Conservation (phyloP, 1,140 invertebrate genomes). For the Macrotrachela quadricornifera region DNA sequence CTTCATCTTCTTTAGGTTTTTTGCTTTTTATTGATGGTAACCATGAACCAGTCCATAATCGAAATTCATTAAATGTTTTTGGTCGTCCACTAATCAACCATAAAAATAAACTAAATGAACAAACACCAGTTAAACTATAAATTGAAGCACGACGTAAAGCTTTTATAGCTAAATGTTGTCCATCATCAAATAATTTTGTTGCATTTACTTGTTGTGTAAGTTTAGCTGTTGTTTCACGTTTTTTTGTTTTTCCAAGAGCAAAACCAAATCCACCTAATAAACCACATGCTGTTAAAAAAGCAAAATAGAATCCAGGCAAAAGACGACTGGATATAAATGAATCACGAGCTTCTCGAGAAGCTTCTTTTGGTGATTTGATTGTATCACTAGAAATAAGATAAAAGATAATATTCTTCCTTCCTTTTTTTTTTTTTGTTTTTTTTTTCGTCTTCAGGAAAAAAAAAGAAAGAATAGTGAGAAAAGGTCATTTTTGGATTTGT, state of each 20-base stretch:
- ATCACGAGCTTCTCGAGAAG: too few species aligned
- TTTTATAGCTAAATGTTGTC: background rate
- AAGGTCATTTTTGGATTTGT: too few species aligned
- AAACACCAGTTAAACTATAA: slow-evolving; percentile 1
- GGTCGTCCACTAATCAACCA: slow-evolving; percentile 4
- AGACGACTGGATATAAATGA: too few species aligned
- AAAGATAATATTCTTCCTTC: too few species aligned
- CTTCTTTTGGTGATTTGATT: too few species aligned
- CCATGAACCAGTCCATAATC: background rate
- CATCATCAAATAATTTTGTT: slow-evolving; percentile 2
- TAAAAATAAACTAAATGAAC: background rate
- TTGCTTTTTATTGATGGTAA: slow-evolving; percentile 1
- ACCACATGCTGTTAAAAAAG: background rate
- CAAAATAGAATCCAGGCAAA: slow-evolving; percentile 3
- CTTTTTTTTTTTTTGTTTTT: too few species aligned
- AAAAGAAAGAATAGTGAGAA: too few species aligned
- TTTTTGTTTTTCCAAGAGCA: background rate
- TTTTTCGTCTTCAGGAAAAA: too few species aligned
- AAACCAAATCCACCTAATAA: slow-evolving; percentile 1
- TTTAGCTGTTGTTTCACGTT: slow-evolving; percentile 1
- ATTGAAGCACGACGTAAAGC: slow-evolving; percentile 6
- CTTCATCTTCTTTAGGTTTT: background rate
- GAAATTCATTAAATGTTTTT: slow-evolving; percentile 8
- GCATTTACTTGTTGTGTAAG: background rate
- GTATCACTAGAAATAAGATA: too few species aligned